phyloP scores from a whole-genome alignment of 1,140 invertebrate genomes.

The Aphelenchoides avenae region DNA sequence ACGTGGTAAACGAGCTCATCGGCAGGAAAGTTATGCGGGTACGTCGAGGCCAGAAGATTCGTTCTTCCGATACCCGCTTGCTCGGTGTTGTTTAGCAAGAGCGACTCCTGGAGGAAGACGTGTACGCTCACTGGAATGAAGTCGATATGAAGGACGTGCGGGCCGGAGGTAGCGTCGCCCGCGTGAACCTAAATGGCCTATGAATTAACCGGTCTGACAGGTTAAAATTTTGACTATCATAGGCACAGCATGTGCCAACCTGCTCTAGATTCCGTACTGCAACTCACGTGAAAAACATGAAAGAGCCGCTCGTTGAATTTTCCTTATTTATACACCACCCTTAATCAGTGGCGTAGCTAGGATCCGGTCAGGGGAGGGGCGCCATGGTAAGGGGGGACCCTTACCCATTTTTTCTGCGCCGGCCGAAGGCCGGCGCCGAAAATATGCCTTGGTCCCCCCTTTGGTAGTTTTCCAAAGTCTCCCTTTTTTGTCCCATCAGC shows the following conservation, averaged over 20 bases:
- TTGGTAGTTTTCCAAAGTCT: too few species aligned
- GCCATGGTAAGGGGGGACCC: too few species aligned
- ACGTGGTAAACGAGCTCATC: slow-evolving; percentile 51
- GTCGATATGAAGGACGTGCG: slow-evolving; percentile 49
- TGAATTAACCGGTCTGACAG: slow-evolving; percentile 2
- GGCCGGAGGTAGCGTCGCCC: slow-evolving; percentile 29
- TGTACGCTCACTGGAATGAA: slow-evolving; percentile 56
- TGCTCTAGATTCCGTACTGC: slow-evolving; percentile 5
- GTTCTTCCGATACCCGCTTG: slow-evolving; percentile 18
- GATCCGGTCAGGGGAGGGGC: too few species aligned
- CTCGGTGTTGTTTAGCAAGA: slow-evolving; percentile 54
- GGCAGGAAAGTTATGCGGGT: slow-evolving; percentile 45
- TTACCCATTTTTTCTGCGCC: too few species aligned
- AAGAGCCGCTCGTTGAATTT: too few species aligned
- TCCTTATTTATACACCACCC: too few species aligned
- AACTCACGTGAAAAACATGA: too few species aligned
- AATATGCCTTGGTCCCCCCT: too few species aligned
- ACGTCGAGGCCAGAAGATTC: slow-evolving; percentile 54
- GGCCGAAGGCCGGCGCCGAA: too few species aligned
- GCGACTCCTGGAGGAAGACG: slow-evolving; percentile 51
- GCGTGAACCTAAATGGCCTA: slow-evolving; percentile 41
- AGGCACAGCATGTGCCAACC: too few species aligned
- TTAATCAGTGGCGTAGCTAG: too few species aligned
- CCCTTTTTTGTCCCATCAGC: too few species aligned
- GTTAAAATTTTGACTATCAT: slow-evolving; percentile 12